Evolutionary conservation across 2,888 invertebrate species (phyloP).

Genomic region (Gari tellinella): DNA sequence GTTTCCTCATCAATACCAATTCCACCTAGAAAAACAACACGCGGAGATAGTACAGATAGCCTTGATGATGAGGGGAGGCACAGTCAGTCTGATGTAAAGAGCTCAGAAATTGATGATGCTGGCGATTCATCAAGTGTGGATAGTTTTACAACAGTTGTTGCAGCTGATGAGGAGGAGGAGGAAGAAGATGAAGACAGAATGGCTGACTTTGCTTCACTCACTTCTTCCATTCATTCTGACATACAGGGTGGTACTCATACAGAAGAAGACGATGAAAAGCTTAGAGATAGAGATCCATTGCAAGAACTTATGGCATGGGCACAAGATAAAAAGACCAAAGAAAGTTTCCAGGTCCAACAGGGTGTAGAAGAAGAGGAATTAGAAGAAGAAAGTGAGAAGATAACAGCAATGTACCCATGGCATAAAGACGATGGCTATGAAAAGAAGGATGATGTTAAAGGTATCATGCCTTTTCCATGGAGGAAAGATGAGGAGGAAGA

Average conservation of each 20-base stretch:
- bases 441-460: slow-evolving; percentile 47
- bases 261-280: slow-evolving; percentile 56
- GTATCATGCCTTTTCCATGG: slow-evolving; percentile 59
- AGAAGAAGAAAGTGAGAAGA: slow-evolving; percentile 29
- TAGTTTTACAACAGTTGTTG: slow-evolving; percentile 83
- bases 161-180: slow-evolving; percentile 77
- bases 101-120: slow-evolving; percentile 69
- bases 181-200: slow-evolving; percentile 87
- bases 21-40: slow-evolving; percentile 11
- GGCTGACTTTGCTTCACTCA: slow-evolving; percentile 86
- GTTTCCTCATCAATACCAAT: slow-evolving; percentile 24
- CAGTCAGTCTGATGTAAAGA: slow-evolving; percentile 10
- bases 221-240: slow-evolving; percentile 85
- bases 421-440: slow-evolving; percentile 43
- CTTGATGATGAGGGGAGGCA: slow-evolving; percentile 7
- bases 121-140: slow-evolving; percentile 83
- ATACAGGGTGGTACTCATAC: slow-evolving; percentile 73
- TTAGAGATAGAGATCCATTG: slow-evolving; percentile 45
- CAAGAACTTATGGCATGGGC: slow-evolving; percentile 65
- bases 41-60: slow-evolving; percentile 32
- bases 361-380: slow-evolving; percentile 47
- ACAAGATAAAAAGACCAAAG: slow-evolving; percentile 61
- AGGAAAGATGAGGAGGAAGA: slow-evolving; percentile 66
- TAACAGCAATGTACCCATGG: slow-evolving; percentile 47
- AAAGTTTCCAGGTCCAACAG: slow-evolving; percentile 45